Evolutionary conservation across 2,888 invertebrate species (phyloP).

Genomic region (Rhaphigaster nebulosa): DNA sequence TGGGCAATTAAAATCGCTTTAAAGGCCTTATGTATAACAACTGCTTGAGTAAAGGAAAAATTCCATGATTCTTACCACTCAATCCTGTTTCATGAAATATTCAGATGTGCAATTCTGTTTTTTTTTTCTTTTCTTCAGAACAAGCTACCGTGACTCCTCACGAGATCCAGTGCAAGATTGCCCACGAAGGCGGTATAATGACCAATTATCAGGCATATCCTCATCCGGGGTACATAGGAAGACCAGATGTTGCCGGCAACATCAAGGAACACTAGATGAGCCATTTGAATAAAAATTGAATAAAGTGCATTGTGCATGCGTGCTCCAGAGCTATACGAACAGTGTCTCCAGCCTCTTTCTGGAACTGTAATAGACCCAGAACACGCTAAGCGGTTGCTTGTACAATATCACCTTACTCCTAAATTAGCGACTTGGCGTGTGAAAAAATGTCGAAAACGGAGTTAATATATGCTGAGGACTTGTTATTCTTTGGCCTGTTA

Average conservation of each 20-base stretch:
- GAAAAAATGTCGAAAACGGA: neutral
- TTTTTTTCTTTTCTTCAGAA: neutral
- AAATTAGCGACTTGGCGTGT: slow-evolving; percentile 17
- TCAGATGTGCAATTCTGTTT: neutral
- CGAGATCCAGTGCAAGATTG: neutral
- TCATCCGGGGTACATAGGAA: neutral
- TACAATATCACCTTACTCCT: neutral
- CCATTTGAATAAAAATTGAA: slow-evolving; percentile 20
- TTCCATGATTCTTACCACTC: neutral
- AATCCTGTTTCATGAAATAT: slow-evolving; percentile 18
- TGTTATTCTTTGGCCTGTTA: neutral
- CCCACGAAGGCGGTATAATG: neutral
- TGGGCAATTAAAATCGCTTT: neutral
- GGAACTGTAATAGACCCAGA: neutral
- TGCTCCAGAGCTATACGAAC: neutral
- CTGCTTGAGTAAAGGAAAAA: neutral
- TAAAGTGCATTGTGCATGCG: slow-evolving; percentile 1
- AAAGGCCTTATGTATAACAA: neutral
- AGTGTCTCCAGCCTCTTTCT: neutral
- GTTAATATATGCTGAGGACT: neutral
- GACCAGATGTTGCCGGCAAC: neutral
- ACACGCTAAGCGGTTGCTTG: neutral
- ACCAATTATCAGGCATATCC: slow-evolving; percentile 8
- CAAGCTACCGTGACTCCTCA: neutral
- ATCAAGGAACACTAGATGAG: neutral